Percentiles rank a stretch among this genome's conserved stretches.
Evolutionary conservation across 2,113 vertebrate species (phyloP).

Genomic region (Mellivora capensis): DNA sequence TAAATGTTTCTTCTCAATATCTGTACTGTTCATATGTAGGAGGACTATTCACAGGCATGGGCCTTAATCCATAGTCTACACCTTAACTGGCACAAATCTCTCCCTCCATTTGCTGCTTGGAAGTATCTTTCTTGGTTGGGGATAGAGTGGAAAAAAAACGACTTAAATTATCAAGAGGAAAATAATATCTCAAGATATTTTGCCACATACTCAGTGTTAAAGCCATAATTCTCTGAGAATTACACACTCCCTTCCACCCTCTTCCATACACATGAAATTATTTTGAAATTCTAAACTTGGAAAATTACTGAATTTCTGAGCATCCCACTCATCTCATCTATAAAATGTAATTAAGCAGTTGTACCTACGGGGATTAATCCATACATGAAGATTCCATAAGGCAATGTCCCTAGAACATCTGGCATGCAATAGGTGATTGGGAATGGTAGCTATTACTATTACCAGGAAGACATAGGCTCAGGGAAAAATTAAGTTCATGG

Average conservation of each 20-base stretch:
- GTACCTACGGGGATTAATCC: background rate
- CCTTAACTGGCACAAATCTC: background rate
- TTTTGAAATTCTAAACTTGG: background rate
- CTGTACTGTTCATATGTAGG: background rate
- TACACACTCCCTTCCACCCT: rapidly evolving
- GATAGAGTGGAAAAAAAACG: background rate
- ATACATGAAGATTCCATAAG: background rate
- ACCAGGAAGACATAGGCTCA: background rate
- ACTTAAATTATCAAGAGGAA: background rate
- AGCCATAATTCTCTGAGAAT: background rate
- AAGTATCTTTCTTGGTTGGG: background rate
- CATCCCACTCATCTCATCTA: background rate
- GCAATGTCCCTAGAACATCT: background rate
- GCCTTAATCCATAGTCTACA: background rate
- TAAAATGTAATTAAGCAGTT: background rate
- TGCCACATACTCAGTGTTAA: background rate
- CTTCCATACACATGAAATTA: background rate
- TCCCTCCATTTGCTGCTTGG: background rate
- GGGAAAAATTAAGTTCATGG: background rate
- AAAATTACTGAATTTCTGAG: background rate
- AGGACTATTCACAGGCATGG: background rate
- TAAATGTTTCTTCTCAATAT: background rate
- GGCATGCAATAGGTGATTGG: no score
- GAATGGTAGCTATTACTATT: background rate
- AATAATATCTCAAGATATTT: background rate